Evolutionary conservation across 2,797 vertebrate species (phyloP), one percentile per base, ranked within the genome.

Genomic region (Macroramphosus scolopax): DNA sequence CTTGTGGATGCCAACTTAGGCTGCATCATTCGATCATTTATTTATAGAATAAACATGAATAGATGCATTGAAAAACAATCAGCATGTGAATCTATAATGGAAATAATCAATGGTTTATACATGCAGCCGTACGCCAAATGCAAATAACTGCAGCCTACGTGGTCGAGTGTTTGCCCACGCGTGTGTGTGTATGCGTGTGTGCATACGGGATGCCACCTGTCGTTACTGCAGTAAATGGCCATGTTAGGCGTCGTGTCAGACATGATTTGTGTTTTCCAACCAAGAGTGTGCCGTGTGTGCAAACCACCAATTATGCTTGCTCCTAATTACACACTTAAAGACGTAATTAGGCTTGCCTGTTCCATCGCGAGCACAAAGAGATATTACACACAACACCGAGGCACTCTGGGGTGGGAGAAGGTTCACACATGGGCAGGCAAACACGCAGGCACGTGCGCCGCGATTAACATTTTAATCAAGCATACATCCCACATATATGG

Each of bases 291-390:
- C 63, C 49, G 52, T 75, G 75, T 72, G 75, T 70, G 68, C 77
- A 82, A 85, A 83, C 75, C 73, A 54, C 72, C 76, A 84, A 84
- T 88, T 88, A 84, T 58, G 68, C 72, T 74, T 18, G 54, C 74
- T 73, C 66, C 75, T 85, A 85, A 87, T 86, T 85, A 79, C 69
- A 72, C 74, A 80, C 78, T 84, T 82, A 83, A 87, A 81, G 72
- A 88, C 33, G 51, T 82, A 84, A 86, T 88, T 85, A 85, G 78
- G 72, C 50, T 70, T 74, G 75, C 66, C 74, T 82, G 77, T 81
- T 80, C 54, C 68, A 79, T 35, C 53, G 72, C 63, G 61, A 79
- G 76, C 68, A 79, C 68, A 72, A 58, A 71, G 69, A 76, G 51
- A 69, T 77, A 82, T 76, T 63, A 67, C 56, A 33, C 63, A 50